Evolutionary conservation across 2,888 invertebrate genomes (phyloP), one percentile per base, ranked within the genome.

Genomic region (Lamproptera curius): DNA sequence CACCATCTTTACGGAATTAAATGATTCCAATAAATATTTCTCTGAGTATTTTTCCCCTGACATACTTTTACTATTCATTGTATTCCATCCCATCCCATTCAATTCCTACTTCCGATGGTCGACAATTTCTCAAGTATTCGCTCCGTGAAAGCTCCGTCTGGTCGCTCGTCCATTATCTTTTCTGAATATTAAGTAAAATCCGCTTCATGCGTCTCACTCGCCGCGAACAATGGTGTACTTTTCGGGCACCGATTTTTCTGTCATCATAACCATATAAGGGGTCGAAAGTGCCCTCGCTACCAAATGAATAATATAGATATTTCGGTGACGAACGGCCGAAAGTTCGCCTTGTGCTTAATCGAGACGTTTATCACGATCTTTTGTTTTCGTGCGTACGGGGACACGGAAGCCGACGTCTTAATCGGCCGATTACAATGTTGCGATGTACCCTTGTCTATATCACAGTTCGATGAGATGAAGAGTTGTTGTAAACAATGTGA

Each of bases 301-400:
- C 68, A 70, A 67, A 16, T 57, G 62, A 65, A 65, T 63, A 72
- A 72, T 76, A 73, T 75, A 76, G 70, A 76, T 67, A 65, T 61
- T 62, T 70, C 75, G 77, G 77, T 74, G 65, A 70, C 74, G 76
- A 70, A 67, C 58, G 60, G 63, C 58, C 40, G 60, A 79, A 77
- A 79, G 80, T 81, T 78, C 77, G 70, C 62, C 67, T 62, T 73
- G 78, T 78, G 76, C 76, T 77, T 80, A 79, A 81, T 80, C 79
- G 77, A 73, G 73, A 77, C 75, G 73, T 77, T 75, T 71, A 81
- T 81, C 77, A 78, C 71, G 71, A 67, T 73, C 67, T 70, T 78
- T 76, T 81, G 3, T 28, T 8, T 77, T 75, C 72, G n/a, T 63
- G 60, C 73, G 71, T 76, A 76, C 73, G 75, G 76, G 63, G 60